phyloP scores from a whole-genome alignment of 2,888 invertebrate genomes.

The Aethes cnicana region DNA sequence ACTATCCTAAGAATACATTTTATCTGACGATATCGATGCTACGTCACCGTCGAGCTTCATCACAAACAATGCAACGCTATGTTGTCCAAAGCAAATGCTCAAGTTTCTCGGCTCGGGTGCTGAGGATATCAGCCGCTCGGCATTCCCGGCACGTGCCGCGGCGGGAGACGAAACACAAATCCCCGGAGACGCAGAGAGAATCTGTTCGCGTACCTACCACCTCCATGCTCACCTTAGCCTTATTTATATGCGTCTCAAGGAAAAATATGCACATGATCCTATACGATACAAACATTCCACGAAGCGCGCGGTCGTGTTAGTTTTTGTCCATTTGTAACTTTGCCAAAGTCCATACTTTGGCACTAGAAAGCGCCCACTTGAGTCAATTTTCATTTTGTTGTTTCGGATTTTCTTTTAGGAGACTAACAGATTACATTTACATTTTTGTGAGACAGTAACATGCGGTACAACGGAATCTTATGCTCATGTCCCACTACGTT shows the following conservation, averaged over 20 bases:
- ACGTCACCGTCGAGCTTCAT: too few relatives aligned
- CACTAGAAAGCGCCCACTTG: too few relatives aligned
- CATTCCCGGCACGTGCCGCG: slow-evolving; percentile 71
- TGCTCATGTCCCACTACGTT: too few relatives aligned
- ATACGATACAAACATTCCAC: slow-evolving; percentile 32
- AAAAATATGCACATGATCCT: slow-evolving; percentile 61
- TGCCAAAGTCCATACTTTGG: background rate
- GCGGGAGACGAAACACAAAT: slow-evolving; percentile 76
- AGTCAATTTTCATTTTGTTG: background rate
- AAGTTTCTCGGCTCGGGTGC: slow-evolving; percentile 34
- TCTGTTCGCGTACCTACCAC: slow-evolving; percentile 63
- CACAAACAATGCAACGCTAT: slow-evolving; percentile 17
- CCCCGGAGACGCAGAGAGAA: slow-evolving; percentile 62
- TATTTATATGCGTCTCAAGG: slow-evolving; percentile 69
- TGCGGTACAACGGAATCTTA: too few relatives aligned
- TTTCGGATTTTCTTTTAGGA: too few relatives aligned
- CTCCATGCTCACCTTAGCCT: slow-evolving; percentile 63
- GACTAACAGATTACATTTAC: too few relatives aligned
- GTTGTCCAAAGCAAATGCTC: slow-evolving; percentile 32
- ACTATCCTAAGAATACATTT: too few relatives aligned
- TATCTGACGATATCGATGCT: too few relatives aligned
- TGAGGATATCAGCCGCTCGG: slow-evolving; percentile 45
- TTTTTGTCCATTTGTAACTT: slow-evolving; percentile 7
- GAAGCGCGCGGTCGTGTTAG: slow-evolving; percentile 11
- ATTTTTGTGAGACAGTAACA: too few relatives aligned